phyloP scores from a whole-genome alignment of 1,140 invertebrate genomes.

The Lasioglossum albipes region DNA sequence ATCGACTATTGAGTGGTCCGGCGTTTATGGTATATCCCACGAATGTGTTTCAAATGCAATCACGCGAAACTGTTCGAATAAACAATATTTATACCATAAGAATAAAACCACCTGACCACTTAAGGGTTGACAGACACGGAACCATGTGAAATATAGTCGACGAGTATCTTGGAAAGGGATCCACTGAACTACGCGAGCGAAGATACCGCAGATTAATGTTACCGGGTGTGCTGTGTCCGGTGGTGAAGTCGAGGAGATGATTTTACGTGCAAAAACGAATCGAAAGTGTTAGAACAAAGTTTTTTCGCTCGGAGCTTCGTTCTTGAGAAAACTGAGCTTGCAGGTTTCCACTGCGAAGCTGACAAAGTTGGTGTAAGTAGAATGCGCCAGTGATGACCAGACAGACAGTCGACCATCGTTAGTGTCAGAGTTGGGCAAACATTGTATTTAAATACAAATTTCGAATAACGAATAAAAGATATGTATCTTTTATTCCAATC shows the following conservation, averaged over 20 bases:
- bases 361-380: not conserved
- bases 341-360: not conserved
- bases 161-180: not conserved
- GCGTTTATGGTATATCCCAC: too few species aligned
- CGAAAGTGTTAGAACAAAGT: not conserved
- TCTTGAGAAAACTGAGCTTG: not conserved
- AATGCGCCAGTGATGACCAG: not conserved
- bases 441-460: too few species aligned
- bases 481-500: too few species aligned
- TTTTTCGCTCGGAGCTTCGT: not conserved
- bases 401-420: not conserved
- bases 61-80: too few species aligned
- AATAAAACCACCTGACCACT: too few species aligned
- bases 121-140: slow-evolving; percentile 4
- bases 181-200: not conserved
- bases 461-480: too few species aligned
- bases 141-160: not conserved
- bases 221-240: not conserved
- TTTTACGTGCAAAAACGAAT: not conserved
- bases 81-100: too few species aligned
- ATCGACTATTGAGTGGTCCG: not conserved
- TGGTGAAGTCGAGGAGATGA: not conserved
- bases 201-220: not conserved
- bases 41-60: too few species aligned
- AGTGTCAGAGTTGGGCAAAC: too few species aligned